Conservation (phyloP, 2,797 vertebrate genomes). For the Sparus aurata region DNA sequence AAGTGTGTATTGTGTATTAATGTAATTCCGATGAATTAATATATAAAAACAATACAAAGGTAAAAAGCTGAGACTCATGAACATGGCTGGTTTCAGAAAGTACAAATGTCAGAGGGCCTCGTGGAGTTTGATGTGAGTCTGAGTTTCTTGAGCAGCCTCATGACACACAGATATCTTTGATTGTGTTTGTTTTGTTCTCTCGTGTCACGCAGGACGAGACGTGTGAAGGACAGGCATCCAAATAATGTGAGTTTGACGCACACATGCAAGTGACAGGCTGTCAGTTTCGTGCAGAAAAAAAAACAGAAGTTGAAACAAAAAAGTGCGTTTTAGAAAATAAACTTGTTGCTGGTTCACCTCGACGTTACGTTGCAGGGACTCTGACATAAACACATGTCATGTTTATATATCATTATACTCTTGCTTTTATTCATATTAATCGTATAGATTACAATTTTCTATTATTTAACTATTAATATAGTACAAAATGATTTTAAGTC, state of each 20-base stretch:
- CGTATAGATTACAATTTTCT: background rate
- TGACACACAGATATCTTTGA: background rate
- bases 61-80: background rate
- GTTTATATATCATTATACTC: background rate
- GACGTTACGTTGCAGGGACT: background rate
- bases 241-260: background rate
- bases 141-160: background rate
- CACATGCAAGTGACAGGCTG: background rate
- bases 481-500: background rate
- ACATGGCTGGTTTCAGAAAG: background rate
- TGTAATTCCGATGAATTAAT: background rate
- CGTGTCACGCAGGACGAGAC: background rate
- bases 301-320: background rate
- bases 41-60: no score
- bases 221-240: background rate
- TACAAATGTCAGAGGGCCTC: background rate
- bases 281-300: background rate
- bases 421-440: background rate
- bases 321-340: background rate
- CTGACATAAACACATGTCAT: background rate
- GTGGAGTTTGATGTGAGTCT: background rate
- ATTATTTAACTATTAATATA: background rate
- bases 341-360: background rate
- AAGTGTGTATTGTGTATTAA: background rate
- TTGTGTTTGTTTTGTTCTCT: background rate